A percentile compares a stretch with the other conserved stretches of the same genome.
Conservation (phyloP, 2,113 vertebrate species). For the Patagioenas fasciata region DNA sequence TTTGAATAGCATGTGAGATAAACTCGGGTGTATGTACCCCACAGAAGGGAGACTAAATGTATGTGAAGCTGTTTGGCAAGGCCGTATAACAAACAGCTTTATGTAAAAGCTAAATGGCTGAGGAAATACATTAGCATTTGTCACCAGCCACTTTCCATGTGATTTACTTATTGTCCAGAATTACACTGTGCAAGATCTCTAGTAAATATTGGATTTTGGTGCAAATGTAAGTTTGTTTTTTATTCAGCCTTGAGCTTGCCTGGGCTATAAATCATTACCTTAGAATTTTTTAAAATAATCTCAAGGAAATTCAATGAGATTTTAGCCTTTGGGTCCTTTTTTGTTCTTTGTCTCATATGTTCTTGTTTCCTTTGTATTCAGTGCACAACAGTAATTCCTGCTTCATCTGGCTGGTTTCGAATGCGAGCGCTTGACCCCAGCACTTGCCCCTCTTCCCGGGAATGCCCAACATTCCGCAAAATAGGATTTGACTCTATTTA, state of each 20-base stretch:
- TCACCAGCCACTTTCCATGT: not conserved
- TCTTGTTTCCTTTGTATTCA: not conserved
- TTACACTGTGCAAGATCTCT: not conserved
- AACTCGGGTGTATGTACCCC: not conserved
- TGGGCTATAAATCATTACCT: not conserved
- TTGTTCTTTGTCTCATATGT: accelerated
- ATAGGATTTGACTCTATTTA: not conserved
- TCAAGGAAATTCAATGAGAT: not conserved
- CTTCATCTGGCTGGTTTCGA: not conserved
- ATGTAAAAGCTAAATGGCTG: not conserved
- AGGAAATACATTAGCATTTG: not conserved
- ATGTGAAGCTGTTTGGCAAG: not conserved
- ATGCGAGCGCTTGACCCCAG: not conserved
- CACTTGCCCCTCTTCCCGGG: not conserved
- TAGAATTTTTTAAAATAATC: not conserved
- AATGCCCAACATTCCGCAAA: not conserved
- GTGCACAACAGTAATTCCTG: accelerated
- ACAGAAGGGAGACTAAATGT: not conserved
- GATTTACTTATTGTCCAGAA: accelerated
- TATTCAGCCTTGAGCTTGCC: not conserved
- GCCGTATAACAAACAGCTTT: not conserved
- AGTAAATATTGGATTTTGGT: not conserved
- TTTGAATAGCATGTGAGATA: not conserved
- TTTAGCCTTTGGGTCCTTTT: not conserved
- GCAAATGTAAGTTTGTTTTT: not conserved